Conservation (phyloP, 2,113 vertebrate species). For the Heliornis fulica region DNA sequence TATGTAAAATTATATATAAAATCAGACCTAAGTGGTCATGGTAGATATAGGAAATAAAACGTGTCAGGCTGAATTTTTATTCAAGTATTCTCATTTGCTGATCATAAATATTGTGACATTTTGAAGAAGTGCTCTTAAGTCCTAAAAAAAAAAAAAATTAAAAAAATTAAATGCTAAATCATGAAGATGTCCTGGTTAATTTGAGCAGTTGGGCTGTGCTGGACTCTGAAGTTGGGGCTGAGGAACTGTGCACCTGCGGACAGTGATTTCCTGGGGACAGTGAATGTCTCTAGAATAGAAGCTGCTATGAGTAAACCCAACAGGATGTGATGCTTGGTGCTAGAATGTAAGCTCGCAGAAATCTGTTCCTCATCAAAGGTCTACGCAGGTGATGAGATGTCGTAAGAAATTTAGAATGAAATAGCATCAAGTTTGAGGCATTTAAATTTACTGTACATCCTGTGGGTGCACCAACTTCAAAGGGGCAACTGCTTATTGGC, state of each 20-base stretch:
- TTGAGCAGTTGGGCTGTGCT: not conserved
- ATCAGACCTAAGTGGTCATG: not conserved
- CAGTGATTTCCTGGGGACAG: not conserved
- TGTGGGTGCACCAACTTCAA: not conserved
- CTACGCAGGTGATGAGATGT: not conserved
- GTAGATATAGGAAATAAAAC: not conserved
- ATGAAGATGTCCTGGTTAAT: not conserved
- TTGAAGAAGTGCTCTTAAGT: slow-evolving; percentile 41
- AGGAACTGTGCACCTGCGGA: not conserved
- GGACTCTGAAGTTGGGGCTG: not conserved
- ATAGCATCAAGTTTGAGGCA: not conserved
- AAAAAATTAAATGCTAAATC: not conserved
- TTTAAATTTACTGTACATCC: not conserved
- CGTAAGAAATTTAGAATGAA: not conserved
- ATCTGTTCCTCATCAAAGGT: not conserved
- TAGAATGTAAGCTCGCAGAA: not conserved
- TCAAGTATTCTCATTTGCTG: slow-evolving; percentile 23
- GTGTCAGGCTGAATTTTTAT: not conserved
- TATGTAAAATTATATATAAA: no score
- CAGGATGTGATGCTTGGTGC: not conserved
- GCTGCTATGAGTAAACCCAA: not conserved
- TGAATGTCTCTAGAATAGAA: not conserved
- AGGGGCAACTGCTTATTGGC: fast-evolving
- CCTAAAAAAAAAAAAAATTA: not conserved
- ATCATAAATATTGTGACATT: slow-evolving; percentile 60